A percentile compares a stretch with the other conserved stretches of the same genome.
Conservation (phyloP, 2,888 invertebrate genomes). For the Petrolisthes manimaculis region DNA sequence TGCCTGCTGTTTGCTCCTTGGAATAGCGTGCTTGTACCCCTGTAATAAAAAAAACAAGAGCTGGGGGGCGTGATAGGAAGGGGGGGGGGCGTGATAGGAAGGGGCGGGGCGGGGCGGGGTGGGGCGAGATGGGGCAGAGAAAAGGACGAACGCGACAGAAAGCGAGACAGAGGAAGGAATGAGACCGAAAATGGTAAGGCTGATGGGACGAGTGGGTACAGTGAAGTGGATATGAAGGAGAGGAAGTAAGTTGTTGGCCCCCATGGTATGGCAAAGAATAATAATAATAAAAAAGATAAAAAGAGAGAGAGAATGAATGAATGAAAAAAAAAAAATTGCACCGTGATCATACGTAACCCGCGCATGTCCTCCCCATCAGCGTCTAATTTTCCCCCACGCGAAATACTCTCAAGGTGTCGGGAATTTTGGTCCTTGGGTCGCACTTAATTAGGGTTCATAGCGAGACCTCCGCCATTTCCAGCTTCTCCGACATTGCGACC, state of each 20-base stretch:
- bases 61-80: no score
- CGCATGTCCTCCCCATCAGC: constrained; percentile 51
- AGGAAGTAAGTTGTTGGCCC: not conserved
- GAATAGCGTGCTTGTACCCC: constrained; percentile 46
- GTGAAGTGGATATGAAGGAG: not conserved
- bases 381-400: constrained; percentile 54
- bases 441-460: constrained; percentile 59
- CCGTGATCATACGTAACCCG: constrained; percentile 55
- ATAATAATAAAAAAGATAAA: constrained; percentile 41
- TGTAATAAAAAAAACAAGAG: no score
- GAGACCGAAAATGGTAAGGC: not conserved
- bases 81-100: no score
- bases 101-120: no score
- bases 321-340: constrained; percentile 53
- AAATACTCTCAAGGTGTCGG: constrained; percentile 56
- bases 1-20: constrained; percentile 51
- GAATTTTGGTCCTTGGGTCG: constrained; percentile 60
- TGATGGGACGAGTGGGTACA: not conserved
- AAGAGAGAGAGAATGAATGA: constrained; percentile 32
- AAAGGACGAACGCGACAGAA: no score
- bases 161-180: no score
- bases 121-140: no score
- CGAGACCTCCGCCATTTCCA: constrained; percentile 33
- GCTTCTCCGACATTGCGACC: constrained; percentile 30
- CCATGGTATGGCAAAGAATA: no score